Evolutionary conservation across 2,797 vertebrate species (phyloP).

Genomic region (Onychomys torridus): DNA sequence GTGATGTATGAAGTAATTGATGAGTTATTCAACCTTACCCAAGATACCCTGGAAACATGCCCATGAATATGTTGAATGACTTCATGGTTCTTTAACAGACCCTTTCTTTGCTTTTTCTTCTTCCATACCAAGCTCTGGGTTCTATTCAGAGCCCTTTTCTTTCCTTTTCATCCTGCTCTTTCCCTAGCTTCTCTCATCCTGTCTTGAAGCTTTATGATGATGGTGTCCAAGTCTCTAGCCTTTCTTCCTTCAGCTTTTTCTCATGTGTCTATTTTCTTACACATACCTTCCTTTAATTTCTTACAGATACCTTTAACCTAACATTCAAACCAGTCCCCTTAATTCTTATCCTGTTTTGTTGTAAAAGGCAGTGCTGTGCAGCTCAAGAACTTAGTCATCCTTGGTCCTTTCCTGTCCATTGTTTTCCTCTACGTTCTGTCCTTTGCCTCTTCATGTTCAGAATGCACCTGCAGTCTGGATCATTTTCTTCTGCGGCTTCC

Average conservation of each 20-base stretch:
- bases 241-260: neutral
- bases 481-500: conserved; percentile 10
- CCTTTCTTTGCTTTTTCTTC: neutral
- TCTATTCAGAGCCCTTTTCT: neutral
- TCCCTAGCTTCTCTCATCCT: neutral
- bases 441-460: neutral
- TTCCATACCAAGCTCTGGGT: neutral
- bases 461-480: neutral
- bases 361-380: neutral
- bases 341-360: neutral
- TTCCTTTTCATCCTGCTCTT: neutral
- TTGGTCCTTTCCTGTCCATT: neutral
- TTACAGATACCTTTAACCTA: neutral
- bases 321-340: neutral
- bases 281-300: neutral
- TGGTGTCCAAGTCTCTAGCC: neutral
- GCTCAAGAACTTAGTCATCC: neutral
- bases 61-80: neutral
- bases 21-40: neutral
- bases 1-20: neutral
- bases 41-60: neutral
- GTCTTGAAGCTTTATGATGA: accelerated
- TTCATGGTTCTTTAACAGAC: neutral
- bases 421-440: neutral
- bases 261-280: neutral